These are phyloP conservation scores for Cassiopea xamachana DNA, from an alignment of 30 jellyfish, hydroid and myxozoan genomes.

Conservation along the genomic window DNA sequence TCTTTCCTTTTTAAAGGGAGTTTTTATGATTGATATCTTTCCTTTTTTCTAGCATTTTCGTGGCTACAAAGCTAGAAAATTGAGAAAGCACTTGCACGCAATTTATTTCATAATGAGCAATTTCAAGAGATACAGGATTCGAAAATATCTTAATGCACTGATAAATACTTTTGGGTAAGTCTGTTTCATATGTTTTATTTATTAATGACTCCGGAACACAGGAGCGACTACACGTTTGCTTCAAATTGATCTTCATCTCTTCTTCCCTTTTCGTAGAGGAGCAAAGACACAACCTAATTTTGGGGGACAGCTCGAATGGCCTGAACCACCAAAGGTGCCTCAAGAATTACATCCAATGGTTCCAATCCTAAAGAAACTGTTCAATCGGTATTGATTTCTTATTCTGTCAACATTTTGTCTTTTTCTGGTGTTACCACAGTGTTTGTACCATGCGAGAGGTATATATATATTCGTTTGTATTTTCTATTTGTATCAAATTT, in stretches of 20 bases:
- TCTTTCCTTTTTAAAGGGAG: too few relatives aligned
- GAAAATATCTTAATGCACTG: conserved; percentile 68
- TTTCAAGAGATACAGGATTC: conserved; percentile 77
- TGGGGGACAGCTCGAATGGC: conserved; percentile 94
- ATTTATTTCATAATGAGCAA: conserved; percentile 78
- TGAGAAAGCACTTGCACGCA: conserved; percentile 72
- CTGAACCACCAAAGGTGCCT: conserved; percentile 79
- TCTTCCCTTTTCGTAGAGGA: conserved; percentile 52
- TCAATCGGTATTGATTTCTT: conserved; percentile 66
- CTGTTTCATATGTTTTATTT: too few relatives aligned
- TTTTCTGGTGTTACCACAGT: too few relatives aligned
- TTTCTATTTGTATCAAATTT: too few relatives aligned
- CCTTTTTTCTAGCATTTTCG: conserved; percentile 71
- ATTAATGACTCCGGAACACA: too few relatives aligned
- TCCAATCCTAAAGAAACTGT: conserved; percentile 81
- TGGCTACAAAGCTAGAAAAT: conserved; percentile 87
- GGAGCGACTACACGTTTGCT: too few relatives aligned
- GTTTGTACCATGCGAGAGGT: too few relatives aligned
- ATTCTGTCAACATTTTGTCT: background rate
- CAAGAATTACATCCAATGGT: conserved; percentile 49
- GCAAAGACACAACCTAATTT: conserved; percentile 83
- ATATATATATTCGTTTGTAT: too few relatives aligned
- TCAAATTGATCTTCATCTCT: background rate
- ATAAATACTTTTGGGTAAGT: conserved; percentile 80
- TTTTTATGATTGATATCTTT: too few relatives aligned